These are phyloP conservation scores for Poeciliopsis occidentalis DNA, from an alignment of 2,113 vertebrate genomes.

Conservation along the genomic window DNA sequence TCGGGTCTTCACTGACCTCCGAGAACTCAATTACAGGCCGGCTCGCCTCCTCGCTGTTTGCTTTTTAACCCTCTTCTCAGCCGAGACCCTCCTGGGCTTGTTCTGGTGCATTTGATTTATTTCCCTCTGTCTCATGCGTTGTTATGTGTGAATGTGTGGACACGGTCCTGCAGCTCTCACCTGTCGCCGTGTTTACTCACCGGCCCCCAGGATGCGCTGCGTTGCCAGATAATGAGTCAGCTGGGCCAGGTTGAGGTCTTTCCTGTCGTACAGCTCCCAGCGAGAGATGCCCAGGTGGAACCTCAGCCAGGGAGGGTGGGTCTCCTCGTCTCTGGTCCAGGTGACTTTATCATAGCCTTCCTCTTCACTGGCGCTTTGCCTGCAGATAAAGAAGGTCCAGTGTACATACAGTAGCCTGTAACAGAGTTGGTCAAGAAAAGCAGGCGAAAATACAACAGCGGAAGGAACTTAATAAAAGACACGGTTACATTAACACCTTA, in stretches of 20 bases:
- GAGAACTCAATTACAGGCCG: not conserved
- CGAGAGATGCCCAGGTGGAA: constrained; percentile 85
- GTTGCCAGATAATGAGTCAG: constrained; percentile 79
- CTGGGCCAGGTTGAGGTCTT: constrained; percentile 69
- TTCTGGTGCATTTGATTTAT: not conserved
- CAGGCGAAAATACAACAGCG: too few relatives aligned
- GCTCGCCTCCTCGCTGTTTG: not conserved
- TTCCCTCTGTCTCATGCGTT: not conserved
- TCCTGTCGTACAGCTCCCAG: constrained; percentile 81
- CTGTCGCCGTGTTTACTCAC: constrained; percentile 58
- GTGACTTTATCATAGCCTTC: constrained; percentile 71
- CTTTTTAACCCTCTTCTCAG: not conserved
- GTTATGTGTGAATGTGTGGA: not conserved
- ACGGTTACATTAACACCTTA: not conserved
- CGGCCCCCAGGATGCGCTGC: constrained; percentile 68
- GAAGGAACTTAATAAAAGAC: too few relatives aligned
- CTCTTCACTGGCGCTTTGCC: constrained; percentile 80
- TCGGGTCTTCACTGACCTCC: not conserved
- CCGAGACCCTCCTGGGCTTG: not conserved
- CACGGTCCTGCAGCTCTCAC: not conserved
- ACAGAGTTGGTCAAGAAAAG: not conserved
- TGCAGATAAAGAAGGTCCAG: constrained; percentile 32
- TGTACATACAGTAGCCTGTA: too few relatives aligned
- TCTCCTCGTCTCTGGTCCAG: constrained; percentile 71
- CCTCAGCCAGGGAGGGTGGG: constrained; percentile 82